Conservation (phyloP, 2,113 vertebrate species). For the Anthoscopus minutus region DNA sequence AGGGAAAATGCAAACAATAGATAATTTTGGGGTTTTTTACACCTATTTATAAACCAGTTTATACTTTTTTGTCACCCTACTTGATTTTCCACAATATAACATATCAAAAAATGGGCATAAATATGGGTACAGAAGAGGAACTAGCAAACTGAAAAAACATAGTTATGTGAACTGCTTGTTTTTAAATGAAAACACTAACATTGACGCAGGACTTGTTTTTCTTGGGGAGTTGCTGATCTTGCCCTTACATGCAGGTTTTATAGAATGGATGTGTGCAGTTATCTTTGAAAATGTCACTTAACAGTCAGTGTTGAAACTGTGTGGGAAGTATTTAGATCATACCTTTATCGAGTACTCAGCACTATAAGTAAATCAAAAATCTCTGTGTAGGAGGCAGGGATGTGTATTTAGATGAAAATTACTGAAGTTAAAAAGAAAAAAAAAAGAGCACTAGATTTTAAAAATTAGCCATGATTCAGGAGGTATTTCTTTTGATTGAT, state of each 20-base stretch:
- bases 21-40: background rate
- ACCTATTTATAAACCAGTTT: background rate
- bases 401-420: background rate
- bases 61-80: background rate
- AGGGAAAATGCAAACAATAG: background rate
- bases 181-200: background rate
- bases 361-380: background rate
- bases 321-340: background rate
- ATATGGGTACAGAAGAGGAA: background rate
- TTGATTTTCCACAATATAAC: background rate
- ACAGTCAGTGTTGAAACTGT: background rate
- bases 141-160: background rate
- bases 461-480: background rate
- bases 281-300: background rate
- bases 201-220: background rate
- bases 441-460: background rate
- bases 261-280: background rate
- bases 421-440: background rate
- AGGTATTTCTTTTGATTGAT: background rate
- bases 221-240: background rate
- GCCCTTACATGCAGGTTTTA: background rate
- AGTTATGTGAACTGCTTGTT: rapidly evolving
- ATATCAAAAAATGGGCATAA: background rate
- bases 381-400: background rate
- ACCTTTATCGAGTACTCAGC: background rate